Base-by-base conservation (phyloP, 2,888 invertebrate genomes). In the Catonia carolina region DNA sequence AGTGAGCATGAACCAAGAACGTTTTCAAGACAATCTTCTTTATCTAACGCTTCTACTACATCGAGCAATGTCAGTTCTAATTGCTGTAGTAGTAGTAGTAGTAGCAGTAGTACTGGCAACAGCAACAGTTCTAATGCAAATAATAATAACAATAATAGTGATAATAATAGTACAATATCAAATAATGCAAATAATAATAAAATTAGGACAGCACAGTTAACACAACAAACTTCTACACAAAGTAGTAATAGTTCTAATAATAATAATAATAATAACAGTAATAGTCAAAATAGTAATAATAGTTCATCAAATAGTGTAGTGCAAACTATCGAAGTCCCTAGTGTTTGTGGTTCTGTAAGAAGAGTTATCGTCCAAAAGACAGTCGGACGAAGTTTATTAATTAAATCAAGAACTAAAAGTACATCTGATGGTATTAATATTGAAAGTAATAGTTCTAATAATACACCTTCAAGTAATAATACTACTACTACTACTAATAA, bases 1-100 rank as follows among this genome's bases (percentile, higher is more conserved):
- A 76, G 76, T 60, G 80, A 81, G 36, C 79, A 82, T 70, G 71
- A 71, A 54, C 56, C 54, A 18, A 53, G 52, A 31, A 41, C 41
- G 36, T 52, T 39, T 15, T 22, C 37, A 12, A 27, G 27, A 45
- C 22, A 47, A 23, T 27, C 47, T 27, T 2, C 23, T 47, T 12
- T 31, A 31, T 31, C 49, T 37, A 35, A 36, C 45, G 17, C 45
- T 54, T 36, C 47, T 41, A 23, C 36, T 33, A 42, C 31, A 22
- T 3, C 52, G 33, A 31, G 41, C 48, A 22, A 37, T 37, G 37
- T 27, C 23, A 27, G 37, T 48, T 18, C 37, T 37, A 51, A 37
- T 35, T n/a, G 47, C 52, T 20, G n/a, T n/a, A n/a, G n/a, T n/a
- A 20, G 12, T n/a, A 15, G 20, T 23, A 42, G 42, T 18, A 45